Evolutionary conservation across 2,797 vertebrate species (phyloP), one percentile per base, ranked within the genome.

Genomic region (Chrysocyon brachyurus): DNA sequence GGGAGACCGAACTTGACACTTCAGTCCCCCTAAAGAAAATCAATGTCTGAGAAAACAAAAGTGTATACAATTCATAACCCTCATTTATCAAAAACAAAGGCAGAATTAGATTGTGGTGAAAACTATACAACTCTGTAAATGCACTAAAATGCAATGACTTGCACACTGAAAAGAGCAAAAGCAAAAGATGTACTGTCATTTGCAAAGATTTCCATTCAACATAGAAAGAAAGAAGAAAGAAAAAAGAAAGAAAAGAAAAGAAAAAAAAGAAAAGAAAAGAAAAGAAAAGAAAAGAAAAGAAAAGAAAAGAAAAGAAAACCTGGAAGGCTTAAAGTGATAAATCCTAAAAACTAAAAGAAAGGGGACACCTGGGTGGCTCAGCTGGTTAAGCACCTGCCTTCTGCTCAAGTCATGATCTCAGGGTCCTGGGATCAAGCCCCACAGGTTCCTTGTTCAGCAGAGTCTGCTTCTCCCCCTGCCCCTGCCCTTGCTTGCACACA

Each of bases 101-200:
- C 40, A 82, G 52, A 87, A 68, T 68, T 79, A 79, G 52, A 59
- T 4, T 90, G 54, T 79, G 36, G 40, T 93, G 15, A 70, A 86
- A 94, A 93, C 0, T 68, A 24, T 28, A 46, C 22, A 91, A 78
- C 14, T 96, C 82, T 81, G 26, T 52, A 95, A 84, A 79, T 24
- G 90, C 10, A 64, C 24, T 73, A 92, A 90, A 87, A 95, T n/a
- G 9, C 70, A 90, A 22, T 40, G 75, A 88, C 40, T 40, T n/a
- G 9, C 36, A 93, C 33, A 91, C 14, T 81, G 59, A 49, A 56
- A 90, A 96, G 85, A 59, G 33, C 52, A 84, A 94, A 94, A 94
- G 24, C 9, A 91, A 87, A 87, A 87, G 33, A 96, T 2, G 9
- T 49, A 84, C 61, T 66, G 52, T 75, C 63, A 95, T 77, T 61